These are phyloP conservation scores for Celastrina argiolus DNA, from an alignment of 2,888 invertebrate species.

Conservation along the genomic window DNA sequence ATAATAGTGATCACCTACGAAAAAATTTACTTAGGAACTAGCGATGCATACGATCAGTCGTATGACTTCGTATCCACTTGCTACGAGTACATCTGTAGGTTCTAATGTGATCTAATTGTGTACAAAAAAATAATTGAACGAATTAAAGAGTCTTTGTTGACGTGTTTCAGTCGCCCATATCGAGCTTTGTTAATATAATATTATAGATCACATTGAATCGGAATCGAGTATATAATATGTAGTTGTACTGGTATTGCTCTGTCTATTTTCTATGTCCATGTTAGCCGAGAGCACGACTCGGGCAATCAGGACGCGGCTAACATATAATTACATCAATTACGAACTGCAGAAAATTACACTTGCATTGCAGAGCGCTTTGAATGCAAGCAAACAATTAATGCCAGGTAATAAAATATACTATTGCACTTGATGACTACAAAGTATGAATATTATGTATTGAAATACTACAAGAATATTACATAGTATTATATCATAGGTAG, in stretches of 20 bases:
- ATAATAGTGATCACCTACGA: neutral
- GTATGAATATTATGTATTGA: neutral
- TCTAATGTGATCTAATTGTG: too few species aligned
- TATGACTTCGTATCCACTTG: neutral
- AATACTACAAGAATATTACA: neutral
- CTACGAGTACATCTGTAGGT: too few species aligned
- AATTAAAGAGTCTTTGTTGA: too few species aligned
- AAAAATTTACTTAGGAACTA: too few species aligned
- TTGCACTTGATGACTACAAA: neutral
- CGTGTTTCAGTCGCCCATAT: too few species aligned
- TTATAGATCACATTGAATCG: too few species aligned
- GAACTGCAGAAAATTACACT: neutral
- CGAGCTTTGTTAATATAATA: too few species aligned
- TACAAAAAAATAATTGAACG: too few species aligned
- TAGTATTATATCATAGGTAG: neutral
- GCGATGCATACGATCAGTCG: neutral
- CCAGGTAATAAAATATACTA: neutral
- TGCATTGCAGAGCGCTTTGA: neutral
- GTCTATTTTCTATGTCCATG: neutral
- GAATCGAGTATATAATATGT: too few species aligned
- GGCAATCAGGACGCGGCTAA: neutral
- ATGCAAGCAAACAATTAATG: neutral
- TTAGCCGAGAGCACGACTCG: neutral
- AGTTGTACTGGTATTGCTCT: neutral
- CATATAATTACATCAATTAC: constrained; percentile 9